Evolutionary conservation across 1,140 invertebrate genomes (phyloP), one percentile per base, ranked within the genome.

Genomic region (Neodiprion virginianus): DNA sequence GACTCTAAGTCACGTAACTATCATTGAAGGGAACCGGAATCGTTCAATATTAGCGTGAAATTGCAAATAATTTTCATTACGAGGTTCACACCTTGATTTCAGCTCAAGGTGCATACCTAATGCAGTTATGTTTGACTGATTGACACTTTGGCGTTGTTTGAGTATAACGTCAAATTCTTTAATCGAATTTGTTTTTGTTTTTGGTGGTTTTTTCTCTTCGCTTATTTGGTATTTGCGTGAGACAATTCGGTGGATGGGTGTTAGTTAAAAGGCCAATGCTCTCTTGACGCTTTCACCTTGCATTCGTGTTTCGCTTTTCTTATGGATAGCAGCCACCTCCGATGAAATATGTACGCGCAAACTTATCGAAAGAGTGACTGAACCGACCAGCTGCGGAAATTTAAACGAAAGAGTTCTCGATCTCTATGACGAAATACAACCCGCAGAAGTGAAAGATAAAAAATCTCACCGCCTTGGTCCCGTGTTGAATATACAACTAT

Each of bases 211-310:
- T 61, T 12, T 12, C n/a, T 61, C 8, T 61, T 61, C 53, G 8
- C n/a, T 61, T 4, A 61, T 61, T 61, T 61, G 8, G 11, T 3
- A 7, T 61, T 61, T 17, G n/a, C 53, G 53, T 61, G 28, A 40
- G 28, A 40, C 28, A 40, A 40, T 40, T 40, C 28, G 28, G 28
- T 40, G 28, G 53, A 61, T 61, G 4, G n/a, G n/a, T 61, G 53
- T 61, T 61, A 12, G 67, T 23, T 69, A 47, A 69, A 69, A 21
- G 67, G 67, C 40, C 67, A 47, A 23, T 69, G 67, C 14, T 47
- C 67, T 69, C 21, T 61, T 21, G 67, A 47, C 67, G 67, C 67
- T 69, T 69, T 69, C 67, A 69, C 67, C 67, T 23, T 23, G 23
- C 21, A 69, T 47, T 47, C 5, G 67, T 12, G 23, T 69, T 69